A percentile compares a stretch with the other conserved stretches of the same genome.
Evolutionary conservation across 23 tunicate genomes (phyloP).

Genomic region (Oikopleura vanhoeffeni): DNA sequence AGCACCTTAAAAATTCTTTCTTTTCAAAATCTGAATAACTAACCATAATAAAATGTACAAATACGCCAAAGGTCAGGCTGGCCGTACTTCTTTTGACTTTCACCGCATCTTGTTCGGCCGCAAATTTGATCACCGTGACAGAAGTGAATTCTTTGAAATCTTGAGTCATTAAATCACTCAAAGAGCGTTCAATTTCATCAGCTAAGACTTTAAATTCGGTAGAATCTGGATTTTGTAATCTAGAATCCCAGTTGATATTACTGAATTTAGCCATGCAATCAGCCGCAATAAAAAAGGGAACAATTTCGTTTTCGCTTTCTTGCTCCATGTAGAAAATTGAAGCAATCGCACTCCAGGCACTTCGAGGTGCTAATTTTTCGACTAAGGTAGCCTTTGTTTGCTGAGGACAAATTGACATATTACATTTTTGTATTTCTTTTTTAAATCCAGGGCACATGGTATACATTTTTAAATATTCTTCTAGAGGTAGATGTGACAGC

Average conservation of each 20-base stretch:
- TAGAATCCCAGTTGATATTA: not conserved
- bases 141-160: not conserved
- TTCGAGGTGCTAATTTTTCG: too few species aligned
- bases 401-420: not conserved
- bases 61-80: not conserved
- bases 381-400: too few species aligned
- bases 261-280: not conserved
- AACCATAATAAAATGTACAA: not conserved
- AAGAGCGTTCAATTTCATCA: not conserved
- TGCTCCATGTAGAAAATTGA: too few species aligned
- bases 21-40: too few species aligned
- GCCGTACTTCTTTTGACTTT: not conserved
- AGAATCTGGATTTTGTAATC: not conserved
- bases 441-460: not conserved
- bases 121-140: not conserved
- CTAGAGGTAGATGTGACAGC: not conserved
- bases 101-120: not conserved
- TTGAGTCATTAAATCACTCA: not conserved
- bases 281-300: not conserved
- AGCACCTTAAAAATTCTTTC: too few species aligned
- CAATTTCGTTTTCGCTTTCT: too few species aligned
- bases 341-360: too few species aligned
- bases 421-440: not conserved
- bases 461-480: not conserved
- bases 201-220: not conserved